Evolutionary conservation across 2,888 invertebrate genomes (phyloP).

Genomic region (Heteromyza rotundicornis): DNA sequence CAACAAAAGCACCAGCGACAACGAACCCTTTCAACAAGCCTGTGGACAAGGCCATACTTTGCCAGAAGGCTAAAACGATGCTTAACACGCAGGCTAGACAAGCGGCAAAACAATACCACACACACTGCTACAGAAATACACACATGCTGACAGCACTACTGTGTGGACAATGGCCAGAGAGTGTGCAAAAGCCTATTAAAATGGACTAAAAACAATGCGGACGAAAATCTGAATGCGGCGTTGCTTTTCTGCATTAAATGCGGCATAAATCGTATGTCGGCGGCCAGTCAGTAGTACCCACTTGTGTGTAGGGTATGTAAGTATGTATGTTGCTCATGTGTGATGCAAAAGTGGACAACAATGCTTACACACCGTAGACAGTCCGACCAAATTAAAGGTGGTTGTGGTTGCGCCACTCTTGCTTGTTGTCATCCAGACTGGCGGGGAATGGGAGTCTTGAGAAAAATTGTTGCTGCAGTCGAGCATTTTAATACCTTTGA

Average conservation of each 20-base stretch:
- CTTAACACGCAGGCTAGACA: conserved; percentile 12
- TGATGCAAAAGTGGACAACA: background rate
- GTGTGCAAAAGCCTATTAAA: conserved; percentile 52
- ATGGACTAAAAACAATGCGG: conserved; percentile 18
- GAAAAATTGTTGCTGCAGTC: conserved; percentile 33
- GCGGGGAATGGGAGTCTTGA: conserved; percentile 10
- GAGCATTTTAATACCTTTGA: conserved; percentile 36
- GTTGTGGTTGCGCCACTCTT: too few relatives aligned
- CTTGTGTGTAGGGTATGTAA: background rate
- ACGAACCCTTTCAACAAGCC: background rate
- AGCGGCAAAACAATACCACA: background rate
- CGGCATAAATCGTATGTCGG: conserved; percentile 17
- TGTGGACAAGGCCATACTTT: background rate
- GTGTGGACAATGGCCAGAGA: conserved; percentile 26
- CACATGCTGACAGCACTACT: background rate
- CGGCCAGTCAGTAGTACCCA: background rate
- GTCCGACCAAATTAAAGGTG: too few relatives aligned
- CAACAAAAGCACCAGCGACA: background rate
- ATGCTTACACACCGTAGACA: too few relatives aligned
- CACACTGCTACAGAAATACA: background rate
- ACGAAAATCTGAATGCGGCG: background rate
- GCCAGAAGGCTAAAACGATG: conserved; percentile 9
- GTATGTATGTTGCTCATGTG: background rate
- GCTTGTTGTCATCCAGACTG: background rate
- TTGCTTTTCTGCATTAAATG: conserved; percentile 25